These are phyloP conservation scores for Eumeta japonica DNA, from an alignment of 1,140 invertebrate species.

Conservation along the genomic window DNA sequence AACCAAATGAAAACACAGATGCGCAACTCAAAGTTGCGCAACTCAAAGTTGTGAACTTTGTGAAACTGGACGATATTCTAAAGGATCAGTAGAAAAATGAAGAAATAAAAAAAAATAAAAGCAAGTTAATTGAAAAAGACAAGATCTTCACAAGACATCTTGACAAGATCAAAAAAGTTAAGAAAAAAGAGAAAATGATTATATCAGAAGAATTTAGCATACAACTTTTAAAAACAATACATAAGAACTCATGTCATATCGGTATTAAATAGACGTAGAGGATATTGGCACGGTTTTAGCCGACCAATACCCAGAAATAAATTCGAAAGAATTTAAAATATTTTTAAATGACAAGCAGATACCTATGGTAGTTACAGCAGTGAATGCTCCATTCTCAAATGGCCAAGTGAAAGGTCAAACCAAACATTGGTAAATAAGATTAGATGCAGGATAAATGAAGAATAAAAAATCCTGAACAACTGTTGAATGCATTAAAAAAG, in stretches of 20 bases:
- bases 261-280: conserved; percentile 7
- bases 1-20: too few species aligned
- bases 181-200: too few species aligned
- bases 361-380: conserved; percentile 15
- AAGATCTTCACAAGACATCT: conserved; percentile 12
- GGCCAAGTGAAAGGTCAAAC: conserved; percentile 14
- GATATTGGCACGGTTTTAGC: conserved; percentile 10
- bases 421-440: too few species aligned
- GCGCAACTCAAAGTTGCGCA: too few species aligned
- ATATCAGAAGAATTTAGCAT: conserved; percentile 10
- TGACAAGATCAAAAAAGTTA: too few species aligned
- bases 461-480: conserved; percentile 14
- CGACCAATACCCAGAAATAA: conserved; percentile 19
- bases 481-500: conserved; percentile 13
- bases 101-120: conserved; percentile 20
- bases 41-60: too few species aligned
- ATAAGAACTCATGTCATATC: conserved; percentile 5
- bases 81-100: conserved; percentile 20
- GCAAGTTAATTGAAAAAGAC: conserved; percentile 11
- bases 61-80: conserved; percentile 30
- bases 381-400: conserved; percentile 12
- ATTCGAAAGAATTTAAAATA: conserved; percentile 23
- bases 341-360: conserved; percentile 28
- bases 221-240: too few species aligned
- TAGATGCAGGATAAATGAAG: conserved; percentile 10